Percentiles rank a stretch among this genome's conserved stretches.
Conservation (phyloP, 2,113 vertebrate genomes). For the Prionailurus bengalensis region DNA sequence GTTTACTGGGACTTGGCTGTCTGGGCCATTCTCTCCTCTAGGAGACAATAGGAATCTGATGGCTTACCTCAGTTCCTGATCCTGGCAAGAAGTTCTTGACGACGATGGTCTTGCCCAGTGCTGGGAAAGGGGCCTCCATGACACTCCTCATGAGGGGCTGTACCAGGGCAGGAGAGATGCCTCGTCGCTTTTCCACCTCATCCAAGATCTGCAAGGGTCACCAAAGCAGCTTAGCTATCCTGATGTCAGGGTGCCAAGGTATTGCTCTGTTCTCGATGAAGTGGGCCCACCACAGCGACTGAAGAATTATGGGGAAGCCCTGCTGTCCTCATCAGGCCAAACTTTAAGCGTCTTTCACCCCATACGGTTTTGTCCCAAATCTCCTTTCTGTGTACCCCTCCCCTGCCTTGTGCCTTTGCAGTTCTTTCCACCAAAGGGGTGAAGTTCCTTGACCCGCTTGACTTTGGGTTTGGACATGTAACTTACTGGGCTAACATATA, state of each 20-base stretch:
- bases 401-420: background rate
- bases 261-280: fast-evolving
- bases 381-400: background rate
- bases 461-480: background rate
- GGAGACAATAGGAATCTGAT: background rate
- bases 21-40: background rate
- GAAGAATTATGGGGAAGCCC: fast-evolving
- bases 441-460: background rate
- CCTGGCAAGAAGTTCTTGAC: constrained; percentile 98
- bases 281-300: background rate
- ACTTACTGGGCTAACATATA: background rate
- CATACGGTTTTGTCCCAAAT: fast-evolving
- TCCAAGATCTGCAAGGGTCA: constrained; percentile 93
- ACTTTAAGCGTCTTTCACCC: too few species aligned
- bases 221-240: background rate
- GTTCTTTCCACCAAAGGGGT: background rate
- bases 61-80: constrained; percentile 96
- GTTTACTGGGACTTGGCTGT: background rate
- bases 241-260: background rate
- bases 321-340: background rate
- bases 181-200: constrained; percentile 97
- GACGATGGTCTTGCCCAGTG: constrained; percentile 94
- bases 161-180: constrained; percentile 97
- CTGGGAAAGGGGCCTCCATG: constrained; percentile 98
- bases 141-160: constrained; percentile 99